Conservation (phyloP, 2,888 invertebrate genomes). For the Teinopalpus imperialis region DNA sequence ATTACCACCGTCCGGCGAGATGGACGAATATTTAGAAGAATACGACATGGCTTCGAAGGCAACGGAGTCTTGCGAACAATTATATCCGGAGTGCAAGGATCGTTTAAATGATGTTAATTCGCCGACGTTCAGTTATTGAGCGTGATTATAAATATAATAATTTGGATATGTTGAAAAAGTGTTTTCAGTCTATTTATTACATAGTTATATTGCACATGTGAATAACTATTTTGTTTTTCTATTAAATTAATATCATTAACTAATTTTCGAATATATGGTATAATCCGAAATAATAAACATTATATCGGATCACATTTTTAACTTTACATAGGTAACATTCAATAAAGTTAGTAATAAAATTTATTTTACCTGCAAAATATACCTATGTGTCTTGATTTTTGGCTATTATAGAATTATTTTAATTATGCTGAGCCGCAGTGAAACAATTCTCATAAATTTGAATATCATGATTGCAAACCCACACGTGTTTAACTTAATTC, state of each 20-base stretch:
- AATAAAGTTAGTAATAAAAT: constrained; percentile 1
- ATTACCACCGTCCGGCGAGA: constrained; percentile 47
- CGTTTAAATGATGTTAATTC: constrained; percentile 27
- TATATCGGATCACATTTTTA: too few relatives aligned
- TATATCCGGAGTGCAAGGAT: constrained; percentile 59
- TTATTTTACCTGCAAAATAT: neutral
- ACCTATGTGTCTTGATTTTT: constrained; percentile 5
- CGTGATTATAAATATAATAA: too few relatives aligned
- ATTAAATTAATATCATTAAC: too few relatives aligned
- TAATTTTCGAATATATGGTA: too few relatives aligned
- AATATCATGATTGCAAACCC: constrained; percentile 10
- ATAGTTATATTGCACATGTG: too few relatives aligned
- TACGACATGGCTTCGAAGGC: constrained; percentile 58
- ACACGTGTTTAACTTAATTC: neutral
- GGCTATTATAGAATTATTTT: constrained; percentile 11
- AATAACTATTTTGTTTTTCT: too few relatives aligned
- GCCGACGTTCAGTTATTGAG: constrained; percentile 28
- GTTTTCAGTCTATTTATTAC: too few relatives aligned
- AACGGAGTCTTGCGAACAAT: constrained; percentile 48
- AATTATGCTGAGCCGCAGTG: neutral
- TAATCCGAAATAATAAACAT: too few relatives aligned
- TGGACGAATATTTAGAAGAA: constrained; percentile 43
- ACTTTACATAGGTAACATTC: too few relatives aligned
- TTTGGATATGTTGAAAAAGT: too few relatives aligned
- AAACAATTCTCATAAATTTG: constrained; percentile 13